Percentiles rank a stretch among this genome's conserved stretches.
phyloP scores from a whole-genome alignment of 2,888 invertebrate species.

The Diaprepes abbreviatus region DNA sequence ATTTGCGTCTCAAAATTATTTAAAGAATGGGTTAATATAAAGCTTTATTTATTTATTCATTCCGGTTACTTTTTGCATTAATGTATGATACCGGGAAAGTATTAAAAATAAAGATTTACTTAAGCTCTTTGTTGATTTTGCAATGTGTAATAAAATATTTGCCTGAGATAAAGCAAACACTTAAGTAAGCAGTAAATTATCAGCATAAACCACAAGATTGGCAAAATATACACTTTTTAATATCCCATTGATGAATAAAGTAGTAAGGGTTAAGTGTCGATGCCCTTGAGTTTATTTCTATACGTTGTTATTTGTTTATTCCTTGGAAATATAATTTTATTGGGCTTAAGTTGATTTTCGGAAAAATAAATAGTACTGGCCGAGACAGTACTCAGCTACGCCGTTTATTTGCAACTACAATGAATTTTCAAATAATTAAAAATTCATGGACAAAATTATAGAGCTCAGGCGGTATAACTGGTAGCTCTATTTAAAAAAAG shows the following conservation, averaged over 20 bases:
- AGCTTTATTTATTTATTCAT: slow-evolving; percentile 34
- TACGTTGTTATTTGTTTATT: not conserved
- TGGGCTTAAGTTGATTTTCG: too few species aligned
- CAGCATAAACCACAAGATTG: slow-evolving; percentile 36
- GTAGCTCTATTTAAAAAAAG: too few species aligned
- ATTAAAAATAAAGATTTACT: slow-evolving; percentile 16
- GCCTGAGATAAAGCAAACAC: slow-evolving; percentile 33
- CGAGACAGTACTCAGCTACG: too few species aligned
- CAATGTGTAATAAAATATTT: slow-evolving; percentile 43
- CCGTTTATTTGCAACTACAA: too few species aligned
- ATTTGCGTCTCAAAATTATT: slow-evolving; percentile 27
- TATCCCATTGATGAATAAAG: slow-evolving; percentile 4
- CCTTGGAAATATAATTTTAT: too few species aligned
- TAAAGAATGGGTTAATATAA: slow-evolving; percentile 32
- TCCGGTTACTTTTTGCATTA: slow-evolving; percentile 18
- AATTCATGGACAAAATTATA: too few species aligned
- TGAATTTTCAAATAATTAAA: too few species aligned
- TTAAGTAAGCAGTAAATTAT: slow-evolving; percentile 40
- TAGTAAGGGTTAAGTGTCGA: not conserved
- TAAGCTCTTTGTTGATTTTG: slow-evolving; percentile 32
- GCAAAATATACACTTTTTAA: slow-evolving; percentile 38
- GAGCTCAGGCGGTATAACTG: too few species aligned
- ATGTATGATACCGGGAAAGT: slow-evolving; percentile 2
- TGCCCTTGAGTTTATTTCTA: slow-evolving; percentile 13
- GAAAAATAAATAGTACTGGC: too few species aligned